These are phyloP conservation scores for Dromiciops gliroides DNA, from an alignment of 2,113 vertebrate genomes.

Conservation along the genomic window DNA sequence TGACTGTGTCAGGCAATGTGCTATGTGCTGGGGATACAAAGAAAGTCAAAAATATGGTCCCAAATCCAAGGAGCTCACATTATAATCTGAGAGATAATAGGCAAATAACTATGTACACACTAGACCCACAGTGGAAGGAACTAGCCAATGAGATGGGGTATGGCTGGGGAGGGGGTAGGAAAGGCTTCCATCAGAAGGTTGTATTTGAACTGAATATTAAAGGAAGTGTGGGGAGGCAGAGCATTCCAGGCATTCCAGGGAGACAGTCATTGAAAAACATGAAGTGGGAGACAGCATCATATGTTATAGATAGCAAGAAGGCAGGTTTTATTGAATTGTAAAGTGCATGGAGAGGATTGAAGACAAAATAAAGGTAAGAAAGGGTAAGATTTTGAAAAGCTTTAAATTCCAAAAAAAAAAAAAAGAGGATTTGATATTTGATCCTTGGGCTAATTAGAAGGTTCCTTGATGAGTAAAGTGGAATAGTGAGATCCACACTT, in stretches of 20 bases:
- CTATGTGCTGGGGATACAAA: neutral
- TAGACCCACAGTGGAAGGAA: neutral
- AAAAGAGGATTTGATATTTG: neutral
- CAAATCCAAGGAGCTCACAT: neutral
- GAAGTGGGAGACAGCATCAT: neutral
- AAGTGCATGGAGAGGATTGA: neutral
- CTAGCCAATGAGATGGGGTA: neutral
- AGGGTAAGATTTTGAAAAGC: neutral
- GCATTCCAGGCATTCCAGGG: neutral
- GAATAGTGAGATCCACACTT: neutral
- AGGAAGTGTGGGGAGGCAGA: neutral
- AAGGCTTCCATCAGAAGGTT: neutral
- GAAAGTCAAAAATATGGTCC: neutral
- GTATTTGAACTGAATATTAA: neutral
- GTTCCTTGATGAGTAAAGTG: too few species aligned
- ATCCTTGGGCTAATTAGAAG: neutral
- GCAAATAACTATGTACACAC: neutral
- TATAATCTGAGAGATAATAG: neutral
- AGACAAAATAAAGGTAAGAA: neutral
- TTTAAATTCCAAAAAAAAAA: neutral
- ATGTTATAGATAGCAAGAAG: neutral
- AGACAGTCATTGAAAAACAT: neutral
- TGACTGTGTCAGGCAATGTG: conserved; percentile 48
- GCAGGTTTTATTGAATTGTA: neutral
- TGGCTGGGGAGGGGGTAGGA: neutral